Evolutionary conservation across 1,140 invertebrate genomes (phyloP), one percentile per base, ranked within the genome.

Genomic region (Nephila pilipes): DNA sequence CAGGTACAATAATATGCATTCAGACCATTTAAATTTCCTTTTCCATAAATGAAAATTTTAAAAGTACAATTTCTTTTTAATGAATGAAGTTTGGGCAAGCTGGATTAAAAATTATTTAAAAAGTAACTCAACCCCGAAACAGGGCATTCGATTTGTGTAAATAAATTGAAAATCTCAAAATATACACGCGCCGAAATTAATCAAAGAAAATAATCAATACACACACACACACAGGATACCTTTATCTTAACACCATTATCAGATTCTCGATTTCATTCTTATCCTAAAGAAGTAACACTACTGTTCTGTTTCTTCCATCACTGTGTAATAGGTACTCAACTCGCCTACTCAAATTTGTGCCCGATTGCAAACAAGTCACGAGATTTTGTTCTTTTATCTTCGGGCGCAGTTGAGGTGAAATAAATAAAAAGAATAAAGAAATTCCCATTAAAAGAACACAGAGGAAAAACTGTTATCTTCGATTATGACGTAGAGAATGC

Each of bases 311-410:
- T n/a, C 36, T 81, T 8, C 46, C 20, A 25, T 25, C 36, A 22
- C 36, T 10, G 20, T 55, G 46, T 54, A 81, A 46, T n/a, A 20
- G 20, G 80, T 81, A 81, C 22, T 54, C 46, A 81, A 54, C 8
- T 81, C 80, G 80, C 80, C 80, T 55, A 81, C 80, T 54, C 46
- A 55, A 14, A 46, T 8, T n/a, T 38, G 38, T 54, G 80, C 22
- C 20, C 22, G 38, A 54, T 55, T 81, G 80, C 80, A 81, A 81
- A 81, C 80, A 81, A 54, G 80, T 81, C 38, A 81, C 38, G 80
- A 81, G 80, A 81, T 81, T 81, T n/a, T 25, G 16, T 46, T 5
- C 14, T 75, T 32, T 75, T 18, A 36, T 75, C 65, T 75, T 75
- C 29, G 25, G 25, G 29, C 29, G 65, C 29, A 75, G 36, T 46